Evolutionary conservation across 2,113 vertebrate species (phyloP), one percentile per base, ranked within the genome.

Genomic region (Microtus montanus): DNA sequence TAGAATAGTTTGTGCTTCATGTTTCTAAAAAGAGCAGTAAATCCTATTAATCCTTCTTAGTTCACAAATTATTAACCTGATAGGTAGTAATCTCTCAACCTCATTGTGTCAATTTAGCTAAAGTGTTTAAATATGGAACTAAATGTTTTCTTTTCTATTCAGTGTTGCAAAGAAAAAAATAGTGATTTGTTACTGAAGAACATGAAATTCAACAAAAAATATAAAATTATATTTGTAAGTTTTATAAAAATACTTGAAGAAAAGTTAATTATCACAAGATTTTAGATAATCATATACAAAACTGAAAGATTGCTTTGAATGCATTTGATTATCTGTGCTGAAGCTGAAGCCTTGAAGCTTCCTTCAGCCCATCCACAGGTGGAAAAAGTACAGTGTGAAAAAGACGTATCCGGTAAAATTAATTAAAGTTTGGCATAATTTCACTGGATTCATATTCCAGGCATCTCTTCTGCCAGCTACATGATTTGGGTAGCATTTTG

Each of bases 51-150:
- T 98, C 93, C 94, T 97, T 97, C 96, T 97, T 97, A 97, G 96
- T 98, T 98, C 91, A 0, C 91, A 95, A 98, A 98, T 98, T 98
- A 98, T 98, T 98, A 98, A 98, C 98, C 97, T 98, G 95, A 97
- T 97, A 97, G 91, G 94, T 94, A 96, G 95, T 97, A 98, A 98
- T 96, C 84, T 94, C 66, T 96, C 97, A 92, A 63, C 91, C 96
- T 97, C 96, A 92, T 90, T 93, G 61, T 96, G 70, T 94, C 80
- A 96, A 38, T 92, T 95, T 98, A 96, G 89, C 85, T 96, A 92
- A 95, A 96, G 52, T 93, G 2, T 79, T 96, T 85, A 82, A 97
- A 94, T 14, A 54, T 13, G 73, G 4, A 80, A n/a, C 58, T 96
- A 80, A 44, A 8, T 47, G 19, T 20, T 30, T 90, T 87, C 14